A percentile compares a stretch with the other conserved stretches of the same genome.
These are phyloP conservation scores for Orbicella faveolata DNA, from an alignment of 64 coral and sea anemone genomes.

Conservation along the genomic window DNA sequence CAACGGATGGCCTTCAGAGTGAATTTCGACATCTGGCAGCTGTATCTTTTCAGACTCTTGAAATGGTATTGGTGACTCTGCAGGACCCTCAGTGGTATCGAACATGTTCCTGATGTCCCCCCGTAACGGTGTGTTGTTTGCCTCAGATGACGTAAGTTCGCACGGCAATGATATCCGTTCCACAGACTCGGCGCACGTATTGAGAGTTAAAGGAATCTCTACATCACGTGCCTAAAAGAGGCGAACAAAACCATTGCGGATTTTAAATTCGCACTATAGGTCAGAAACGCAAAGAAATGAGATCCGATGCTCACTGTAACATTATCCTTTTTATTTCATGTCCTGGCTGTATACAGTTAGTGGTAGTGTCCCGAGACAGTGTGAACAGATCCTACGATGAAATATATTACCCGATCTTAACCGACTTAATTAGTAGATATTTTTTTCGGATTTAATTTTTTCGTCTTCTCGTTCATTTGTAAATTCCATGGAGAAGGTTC, in stretches of 20 bases:
- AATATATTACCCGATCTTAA: no score
- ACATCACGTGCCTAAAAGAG: neutral
- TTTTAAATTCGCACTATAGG: no score
- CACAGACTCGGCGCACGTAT: neutral
- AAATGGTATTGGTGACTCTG: neutral
- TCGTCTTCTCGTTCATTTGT: no score
- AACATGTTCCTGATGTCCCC: neutral
- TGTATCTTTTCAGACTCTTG: neutral
- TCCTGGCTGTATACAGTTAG: no score
- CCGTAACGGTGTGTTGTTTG: neutral
- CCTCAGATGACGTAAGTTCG: neutral
- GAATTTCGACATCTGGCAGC: neutral
- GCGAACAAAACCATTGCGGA: neutral
- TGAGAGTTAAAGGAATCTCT: neutral
- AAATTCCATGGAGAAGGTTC: no score
- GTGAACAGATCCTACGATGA: no score
- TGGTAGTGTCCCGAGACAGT: no score
- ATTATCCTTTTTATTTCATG: no score
- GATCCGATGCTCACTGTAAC: no score
- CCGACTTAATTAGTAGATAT: no score
- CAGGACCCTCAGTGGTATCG: neutral
- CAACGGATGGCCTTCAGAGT: neutral
- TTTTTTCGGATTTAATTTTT: no score
- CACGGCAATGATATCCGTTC: neutral
- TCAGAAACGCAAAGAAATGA: no score